Evolutionary conservation across 2,888 invertebrate species (phyloP).

Genomic region (Hypsopygia costalis): DNA sequence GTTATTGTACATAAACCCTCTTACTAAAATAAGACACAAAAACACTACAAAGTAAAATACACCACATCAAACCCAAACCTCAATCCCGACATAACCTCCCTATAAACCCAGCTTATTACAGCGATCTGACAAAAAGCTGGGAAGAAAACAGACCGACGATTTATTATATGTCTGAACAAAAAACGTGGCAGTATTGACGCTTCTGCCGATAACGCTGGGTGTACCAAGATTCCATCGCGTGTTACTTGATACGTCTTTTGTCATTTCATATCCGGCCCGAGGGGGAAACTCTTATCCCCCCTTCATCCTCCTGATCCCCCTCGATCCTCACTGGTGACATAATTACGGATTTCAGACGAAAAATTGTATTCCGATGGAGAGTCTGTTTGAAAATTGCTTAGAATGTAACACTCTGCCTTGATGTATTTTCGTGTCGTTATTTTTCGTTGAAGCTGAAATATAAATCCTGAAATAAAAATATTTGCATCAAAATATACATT

Average conservation of each 20-base stretch:
- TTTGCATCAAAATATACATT: too few species aligned
- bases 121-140: background rate
- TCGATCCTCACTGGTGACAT: conserved; percentile 40
- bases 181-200: conserved; percentile 20
- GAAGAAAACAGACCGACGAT: conserved; percentile 15
- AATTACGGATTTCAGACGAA: conserved; percentile 43
- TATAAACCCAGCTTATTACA: too few species aligned
- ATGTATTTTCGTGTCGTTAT: too few species aligned
- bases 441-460: too few species aligned
- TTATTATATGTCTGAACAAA: conserved; percentile 18
- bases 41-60: too few species aligned
- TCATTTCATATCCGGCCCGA: conserved; percentile 48
- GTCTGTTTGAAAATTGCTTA: conserved; percentile 6
- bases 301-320: conserved; percentile 9
- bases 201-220: conserved; percentile 10
- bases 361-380: conserved; percentile 5
- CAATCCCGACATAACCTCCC: too few species aligned
- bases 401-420: background rate
- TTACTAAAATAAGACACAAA: too few species aligned
- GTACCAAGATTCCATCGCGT: conserved; percentile 29
- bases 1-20: too few species aligned
- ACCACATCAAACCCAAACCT: too few species aligned
- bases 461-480: too few species aligned
- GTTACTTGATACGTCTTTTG: conserved; percentile 56
- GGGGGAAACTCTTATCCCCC: background rate